These are phyloP conservation scores for Anthophora plumipes DNA, from an alignment of 2,888 invertebrate species.

Conservation along the genomic window DNA sequence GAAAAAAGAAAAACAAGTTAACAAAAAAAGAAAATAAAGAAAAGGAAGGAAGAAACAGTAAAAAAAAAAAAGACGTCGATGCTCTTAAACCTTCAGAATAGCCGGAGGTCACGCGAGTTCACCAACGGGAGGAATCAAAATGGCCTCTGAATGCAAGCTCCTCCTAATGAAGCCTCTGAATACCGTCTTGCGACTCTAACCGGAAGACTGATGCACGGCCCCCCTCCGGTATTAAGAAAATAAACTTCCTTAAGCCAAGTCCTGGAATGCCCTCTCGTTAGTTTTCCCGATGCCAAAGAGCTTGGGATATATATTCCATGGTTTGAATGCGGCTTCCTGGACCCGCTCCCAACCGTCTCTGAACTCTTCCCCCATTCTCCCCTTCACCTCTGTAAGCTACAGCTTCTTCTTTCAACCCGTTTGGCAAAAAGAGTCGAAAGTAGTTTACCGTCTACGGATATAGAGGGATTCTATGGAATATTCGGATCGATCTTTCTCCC, in stretches of 20 bases:
- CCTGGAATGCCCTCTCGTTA: conserved; percentile 67
- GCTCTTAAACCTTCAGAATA: conserved; percentile 33
- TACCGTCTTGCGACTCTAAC: conserved; percentile 41
- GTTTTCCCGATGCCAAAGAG: conserved; percentile 67
- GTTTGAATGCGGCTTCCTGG: conserved; percentile 62
- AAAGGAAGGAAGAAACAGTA: conserved; percentile 16
- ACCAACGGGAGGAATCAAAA: conserved; percentile 50
- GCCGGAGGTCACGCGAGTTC: conserved; percentile 31
- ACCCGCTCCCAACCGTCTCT: conserved; percentile 27
- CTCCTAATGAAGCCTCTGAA: conserved; percentile 63
- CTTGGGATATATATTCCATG: conserved; percentile 48
- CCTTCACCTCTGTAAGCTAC: not conserved
- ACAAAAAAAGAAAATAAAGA: not conserved
- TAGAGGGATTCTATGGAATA: conserved; percentile 63
- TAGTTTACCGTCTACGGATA: conserved; percentile 62
- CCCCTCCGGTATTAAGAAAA: conserved; percentile 65
- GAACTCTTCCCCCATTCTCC: not conserved
- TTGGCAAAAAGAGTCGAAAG: conserved; percentile 58
- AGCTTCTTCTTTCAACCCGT: conserved; percentile 51
- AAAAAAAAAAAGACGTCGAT: conserved; percentile 24
- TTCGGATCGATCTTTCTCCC: conserved; percentile 48
- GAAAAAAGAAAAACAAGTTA: no score
- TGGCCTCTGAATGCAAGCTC: conserved; percentile 44
- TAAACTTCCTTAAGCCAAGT: conserved; percentile 67
- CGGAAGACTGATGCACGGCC: conserved; percentile 63